Evolutionary conservation across 2,888 invertebrate species (phyloP).

Genomic region (Hypercompe scribonia): DNA sequence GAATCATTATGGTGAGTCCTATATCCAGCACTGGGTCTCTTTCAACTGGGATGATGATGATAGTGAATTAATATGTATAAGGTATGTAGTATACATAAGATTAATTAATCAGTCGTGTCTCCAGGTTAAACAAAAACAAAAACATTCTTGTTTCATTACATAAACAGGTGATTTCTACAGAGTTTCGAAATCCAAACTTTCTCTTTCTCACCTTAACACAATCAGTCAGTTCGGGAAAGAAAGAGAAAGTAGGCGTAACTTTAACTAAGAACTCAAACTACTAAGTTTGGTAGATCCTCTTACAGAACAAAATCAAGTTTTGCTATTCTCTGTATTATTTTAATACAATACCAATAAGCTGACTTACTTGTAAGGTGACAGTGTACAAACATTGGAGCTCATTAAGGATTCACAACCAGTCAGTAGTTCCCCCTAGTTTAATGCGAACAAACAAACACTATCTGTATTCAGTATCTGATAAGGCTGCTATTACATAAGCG

Average conservation of each 20-base stretch:
- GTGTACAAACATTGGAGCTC: conserved; percentile 10
- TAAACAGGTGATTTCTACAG: background rate
- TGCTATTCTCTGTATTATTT: background rate
- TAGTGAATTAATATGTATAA: too few species aligned
- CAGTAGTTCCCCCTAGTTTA: conserved; percentile 35
- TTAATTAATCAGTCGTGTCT: background rate
- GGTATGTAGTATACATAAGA: too few species aligned
- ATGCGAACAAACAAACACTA: conserved; percentile 29
- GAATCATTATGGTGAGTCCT: too few species aligned
- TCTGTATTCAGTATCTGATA: conserved; percentile 18
- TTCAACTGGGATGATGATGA: too few species aligned
- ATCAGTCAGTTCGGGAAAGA: too few species aligned
- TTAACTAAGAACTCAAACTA: background rate
- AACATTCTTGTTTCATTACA: background rate
- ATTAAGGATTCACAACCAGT: conserved; percentile 26
- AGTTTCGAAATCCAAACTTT: background rate
- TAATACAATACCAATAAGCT: conserved; percentile 4
- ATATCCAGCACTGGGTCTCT: too few species aligned
- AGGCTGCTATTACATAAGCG: conserved; percentile 20
- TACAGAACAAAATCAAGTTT: background rate
- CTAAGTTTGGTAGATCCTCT: background rate
- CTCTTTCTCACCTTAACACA: background rate
- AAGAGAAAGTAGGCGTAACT: background rate
- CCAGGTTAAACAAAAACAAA: background rate
- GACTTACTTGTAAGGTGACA: background rate